Percentiles rank a stretch among this genome's conserved stretches.
Conservation (phyloP, 2,113 vertebrate species). For the Heptranchias perlo region DNA sequence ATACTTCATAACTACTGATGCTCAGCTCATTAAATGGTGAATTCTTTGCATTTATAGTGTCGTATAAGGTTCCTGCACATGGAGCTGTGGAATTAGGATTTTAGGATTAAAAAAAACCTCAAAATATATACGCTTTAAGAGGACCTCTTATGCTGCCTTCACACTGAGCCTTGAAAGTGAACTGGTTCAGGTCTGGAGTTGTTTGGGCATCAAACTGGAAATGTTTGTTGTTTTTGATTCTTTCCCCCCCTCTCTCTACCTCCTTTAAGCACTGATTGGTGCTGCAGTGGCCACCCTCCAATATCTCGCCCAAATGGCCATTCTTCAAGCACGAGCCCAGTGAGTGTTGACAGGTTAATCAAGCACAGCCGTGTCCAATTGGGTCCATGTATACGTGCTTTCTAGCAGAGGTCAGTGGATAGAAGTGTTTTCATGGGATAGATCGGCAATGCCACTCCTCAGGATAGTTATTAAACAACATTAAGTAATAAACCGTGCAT, state of each 20-base stretch:
- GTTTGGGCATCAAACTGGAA: not conserved
- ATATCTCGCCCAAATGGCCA: not conserved
- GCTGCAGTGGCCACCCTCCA: not conserved
- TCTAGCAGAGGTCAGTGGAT: not conserved
- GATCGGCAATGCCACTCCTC: not conserved
- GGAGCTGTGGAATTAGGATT: not conserved
- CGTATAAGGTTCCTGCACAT: not conserved
- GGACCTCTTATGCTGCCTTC: not conserved
- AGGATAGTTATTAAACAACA: not conserved
- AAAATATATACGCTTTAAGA: not conserved
- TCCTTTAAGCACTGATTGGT: constrained; percentile 15
- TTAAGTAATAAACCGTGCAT: not conserved
- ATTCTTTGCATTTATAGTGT: not conserved
- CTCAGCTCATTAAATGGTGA: not conserved
- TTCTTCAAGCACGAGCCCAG: not conserved
- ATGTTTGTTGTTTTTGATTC: not conserved
- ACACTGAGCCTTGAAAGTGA: not conserved
- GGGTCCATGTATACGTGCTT: not conserved
- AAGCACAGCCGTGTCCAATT: not conserved
- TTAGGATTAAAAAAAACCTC: not conserved
- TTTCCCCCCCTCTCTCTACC: not conserved
- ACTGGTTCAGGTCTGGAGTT: not conserved
- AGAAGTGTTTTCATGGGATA: not conserved
- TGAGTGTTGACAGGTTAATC: not conserved
- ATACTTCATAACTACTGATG: not conserved